Percentiles rank a stretch among this genome's conserved stretches.
Conservation (phyloP, 2,797 vertebrate genomes). For the Australoheros facetus region DNA sequence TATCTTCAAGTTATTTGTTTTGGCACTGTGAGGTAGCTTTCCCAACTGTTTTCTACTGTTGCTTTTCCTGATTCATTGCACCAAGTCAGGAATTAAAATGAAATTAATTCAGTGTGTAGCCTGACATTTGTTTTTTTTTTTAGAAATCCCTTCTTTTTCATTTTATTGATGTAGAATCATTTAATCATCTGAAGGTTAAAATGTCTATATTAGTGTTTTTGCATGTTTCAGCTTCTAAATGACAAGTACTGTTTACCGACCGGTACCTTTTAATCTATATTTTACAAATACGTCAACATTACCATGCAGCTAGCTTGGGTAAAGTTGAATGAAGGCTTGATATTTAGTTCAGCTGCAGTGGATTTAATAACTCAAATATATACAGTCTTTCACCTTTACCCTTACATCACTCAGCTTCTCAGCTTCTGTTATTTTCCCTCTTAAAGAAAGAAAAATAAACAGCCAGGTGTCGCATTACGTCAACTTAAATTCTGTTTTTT, state of each 20-base stretch:
- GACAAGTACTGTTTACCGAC: background rate
- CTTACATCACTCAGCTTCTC: background rate
- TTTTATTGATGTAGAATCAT: background rate
- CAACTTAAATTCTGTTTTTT: conserved; percentile 6
- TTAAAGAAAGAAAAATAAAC: conserved; percentile 7
- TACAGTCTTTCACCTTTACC: background rate
- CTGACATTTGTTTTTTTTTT: too few relatives aligned
- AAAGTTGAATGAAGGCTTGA: too few relatives aligned
- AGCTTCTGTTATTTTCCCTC: background rate
- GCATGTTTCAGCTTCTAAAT: background rate
- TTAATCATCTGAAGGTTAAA: background rate
- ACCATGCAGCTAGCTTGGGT: background rate
- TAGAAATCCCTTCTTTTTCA: background rate
- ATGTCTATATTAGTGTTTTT: background rate
- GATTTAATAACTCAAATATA: background rate
- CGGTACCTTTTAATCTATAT: too few relatives aligned
- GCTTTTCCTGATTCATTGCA: background rate
- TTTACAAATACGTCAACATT: too few relatives aligned
- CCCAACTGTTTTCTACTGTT: background rate
- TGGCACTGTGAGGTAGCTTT: background rate
- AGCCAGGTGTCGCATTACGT: background rate
- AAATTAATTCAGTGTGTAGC: background rate
- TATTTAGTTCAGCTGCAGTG: too few relatives aligned
- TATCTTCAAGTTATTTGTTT: background rate
- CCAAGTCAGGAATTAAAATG: background rate